Evolutionary conservation across 2,113 vertebrate species (phyloP).

Genomic region (Menidia beryllina): DNA sequence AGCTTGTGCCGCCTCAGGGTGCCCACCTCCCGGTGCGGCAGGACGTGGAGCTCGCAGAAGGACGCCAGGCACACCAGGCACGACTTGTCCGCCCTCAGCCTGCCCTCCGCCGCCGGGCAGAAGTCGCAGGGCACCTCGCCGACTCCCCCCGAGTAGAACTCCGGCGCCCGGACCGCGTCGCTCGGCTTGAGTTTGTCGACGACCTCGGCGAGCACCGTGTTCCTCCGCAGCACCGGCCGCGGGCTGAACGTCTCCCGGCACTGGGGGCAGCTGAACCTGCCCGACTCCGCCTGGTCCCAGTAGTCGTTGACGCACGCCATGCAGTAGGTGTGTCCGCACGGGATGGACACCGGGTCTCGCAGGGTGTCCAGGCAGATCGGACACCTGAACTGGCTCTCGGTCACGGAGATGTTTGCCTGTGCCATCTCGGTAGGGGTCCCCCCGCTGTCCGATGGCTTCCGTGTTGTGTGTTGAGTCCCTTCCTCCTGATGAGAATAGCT

Average conservation of each 20-base stretch:
- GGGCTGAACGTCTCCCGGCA: slow-evolving; percentile 75
- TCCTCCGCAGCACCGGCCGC: slow-evolving; percentile 76
- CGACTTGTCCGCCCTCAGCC: slow-evolving; percentile 88
- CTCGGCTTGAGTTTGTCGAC: slow-evolving; percentile 69
- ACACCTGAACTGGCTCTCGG: slow-evolving; percentile 78
- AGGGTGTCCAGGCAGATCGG: slow-evolving; percentile 79
- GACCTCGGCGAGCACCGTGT: slow-evolving; percentile 79
- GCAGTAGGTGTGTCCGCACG: slow-evolving; percentile 83
- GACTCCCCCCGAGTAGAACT: slow-evolving; percentile 49
- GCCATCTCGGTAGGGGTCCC: slow-evolving; percentile 55
- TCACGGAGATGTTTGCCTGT: slow-evolving; percentile 76
- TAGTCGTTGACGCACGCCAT: slow-evolving; percentile 75
- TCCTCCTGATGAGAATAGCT: not conserved
- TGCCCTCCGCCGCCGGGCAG: slow-evolving; percentile 86
- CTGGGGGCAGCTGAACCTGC: slow-evolving; percentile 71
- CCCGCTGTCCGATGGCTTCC: not conserved
- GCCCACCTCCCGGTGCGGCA: slow-evolving; percentile 89
- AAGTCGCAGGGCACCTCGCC: slow-evolving; percentile 93
- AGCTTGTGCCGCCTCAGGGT: slow-evolving; percentile 91
- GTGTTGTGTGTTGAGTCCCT: not conserved
- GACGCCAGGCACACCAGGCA: slow-evolving; percentile 93
- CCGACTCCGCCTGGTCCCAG: slow-evolving; percentile 73
- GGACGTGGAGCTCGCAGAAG: slow-evolving; percentile 90
- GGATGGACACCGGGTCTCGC: slow-evolving; percentile 78
- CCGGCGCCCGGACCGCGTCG: slow-evolving; percentile 37